Conservation (phyloP, 2,888 invertebrate species). For the Pasiphila rectangulata region DNA sequence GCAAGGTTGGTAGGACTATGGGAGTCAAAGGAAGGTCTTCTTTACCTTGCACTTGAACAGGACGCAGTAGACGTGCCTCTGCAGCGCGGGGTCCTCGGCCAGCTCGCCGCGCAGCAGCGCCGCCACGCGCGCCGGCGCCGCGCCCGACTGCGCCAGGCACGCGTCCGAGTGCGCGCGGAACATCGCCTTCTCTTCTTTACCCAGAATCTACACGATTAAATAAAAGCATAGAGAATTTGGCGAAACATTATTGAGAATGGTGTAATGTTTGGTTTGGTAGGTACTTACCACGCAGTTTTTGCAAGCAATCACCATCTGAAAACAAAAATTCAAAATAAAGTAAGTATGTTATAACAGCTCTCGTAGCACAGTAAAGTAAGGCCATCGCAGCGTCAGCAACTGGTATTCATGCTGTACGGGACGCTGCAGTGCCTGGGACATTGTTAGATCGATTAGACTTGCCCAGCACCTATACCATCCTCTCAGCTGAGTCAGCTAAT, state of each 20-base stretch:
- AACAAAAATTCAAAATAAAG: conserved; percentile 23
- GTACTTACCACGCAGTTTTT: conserved; percentile 66
- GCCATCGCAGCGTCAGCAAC: too few relatives aligned
- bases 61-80: conserved; percentile 67
- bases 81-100: conserved; percentile 47
- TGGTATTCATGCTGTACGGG: too few relatives aligned
- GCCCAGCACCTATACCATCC: too few relatives aligned
- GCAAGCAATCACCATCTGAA: conserved; percentile 60
- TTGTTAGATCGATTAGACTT: too few relatives aligned
- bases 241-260: too few relatives aligned
- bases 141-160: conserved; percentile 52
- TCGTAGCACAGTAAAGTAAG: too few relatives aligned
- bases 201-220: conserved; percentile 43
- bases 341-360: too few relatives aligned
- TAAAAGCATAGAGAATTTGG: neutral
- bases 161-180: conserved; percentile 68
- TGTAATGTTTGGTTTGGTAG: too few relatives aligned
- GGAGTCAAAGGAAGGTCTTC: too few relatives aligned
- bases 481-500: too few relatives aligned
- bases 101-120: conserved; percentile 54
- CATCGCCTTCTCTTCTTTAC: conserved; percentile 69
- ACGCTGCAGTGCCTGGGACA: too few relatives aligned
- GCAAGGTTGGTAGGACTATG: too few relatives aligned
- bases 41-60: conserved; percentile 63
- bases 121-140: conserved; percentile 43